Evolutionary conservation across 2,113 vertebrate genomes (phyloP).

Genomic region (Irena cyanogastra): DNA sequence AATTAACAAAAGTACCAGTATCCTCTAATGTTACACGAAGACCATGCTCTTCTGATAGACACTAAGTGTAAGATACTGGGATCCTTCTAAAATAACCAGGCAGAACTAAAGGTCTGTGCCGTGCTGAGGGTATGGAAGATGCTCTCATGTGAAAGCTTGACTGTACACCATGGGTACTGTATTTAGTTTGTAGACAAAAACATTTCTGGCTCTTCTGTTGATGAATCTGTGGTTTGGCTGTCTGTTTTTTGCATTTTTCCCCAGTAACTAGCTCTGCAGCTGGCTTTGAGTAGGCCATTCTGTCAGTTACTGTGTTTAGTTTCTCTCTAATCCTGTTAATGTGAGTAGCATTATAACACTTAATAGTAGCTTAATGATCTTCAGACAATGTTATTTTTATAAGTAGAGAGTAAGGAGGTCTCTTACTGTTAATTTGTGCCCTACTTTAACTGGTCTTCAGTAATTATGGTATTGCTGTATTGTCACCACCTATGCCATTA

Average conservation of each 20-base stretch:
- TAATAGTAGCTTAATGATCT: conserved; percentile 42
- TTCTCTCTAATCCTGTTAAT: conserved; percentile 21
- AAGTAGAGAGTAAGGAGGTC: not conserved
- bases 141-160: not conserved
- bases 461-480: not conserved
- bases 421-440: not conserved
- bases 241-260: not conserved
- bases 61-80: not conserved
- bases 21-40: not conserved
- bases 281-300: not conserved
- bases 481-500: not conserved
- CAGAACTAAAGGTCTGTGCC: not conserved
- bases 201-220: not conserved
- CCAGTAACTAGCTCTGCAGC: not conserved
- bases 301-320: conserved; percentile 18
- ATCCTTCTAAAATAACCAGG: not conserved
- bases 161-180: not conserved
- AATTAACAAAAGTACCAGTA: not conserved
- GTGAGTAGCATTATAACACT: not conserved
- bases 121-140: not conserved
- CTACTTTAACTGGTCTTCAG: not conserved
- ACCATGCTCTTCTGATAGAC: not conserved
- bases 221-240: conserved; percentile 25
- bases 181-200: not conserved
- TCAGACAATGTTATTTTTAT: not conserved